Evolutionary conservation across 2,113 vertebrate species (phyloP).

Genomic region (Phocoena phocoena): DNA sequence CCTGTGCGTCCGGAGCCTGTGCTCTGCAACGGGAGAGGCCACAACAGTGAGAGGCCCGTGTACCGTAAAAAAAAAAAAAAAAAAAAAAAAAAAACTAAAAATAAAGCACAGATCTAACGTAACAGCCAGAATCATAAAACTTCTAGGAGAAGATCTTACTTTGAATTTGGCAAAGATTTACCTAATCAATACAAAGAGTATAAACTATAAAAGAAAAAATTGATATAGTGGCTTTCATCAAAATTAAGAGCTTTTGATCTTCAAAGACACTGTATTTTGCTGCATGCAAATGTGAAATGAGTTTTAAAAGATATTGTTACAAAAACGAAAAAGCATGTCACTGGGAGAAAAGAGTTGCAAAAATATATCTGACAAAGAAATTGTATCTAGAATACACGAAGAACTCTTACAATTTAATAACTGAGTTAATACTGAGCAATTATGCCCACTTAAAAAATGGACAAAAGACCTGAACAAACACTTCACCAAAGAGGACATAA

Average conservation of each 20-base stretch:
- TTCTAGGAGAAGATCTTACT: not conserved
- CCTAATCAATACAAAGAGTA: not conserved
- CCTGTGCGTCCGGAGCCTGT: too few species aligned
- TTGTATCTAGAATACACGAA: not conserved
- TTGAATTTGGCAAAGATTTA: not conserved
- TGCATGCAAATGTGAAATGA: not conserved
- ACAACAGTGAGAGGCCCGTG: too few species aligned
- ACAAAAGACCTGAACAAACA: not conserved
- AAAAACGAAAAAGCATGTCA: slow-evolving; percentile 16
- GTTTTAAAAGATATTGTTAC: not conserved
- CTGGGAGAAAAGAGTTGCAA: not conserved
- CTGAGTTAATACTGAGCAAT: not conserved
- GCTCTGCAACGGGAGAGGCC: too few species aligned
- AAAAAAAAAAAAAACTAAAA: not conserved
- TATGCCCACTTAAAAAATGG: not conserved
- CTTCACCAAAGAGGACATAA: not conserved
- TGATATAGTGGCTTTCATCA: not conserved
- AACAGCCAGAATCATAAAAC: not conserved
- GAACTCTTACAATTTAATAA: not conserved
- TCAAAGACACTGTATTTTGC: not conserved
- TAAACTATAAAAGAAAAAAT: not conserved
- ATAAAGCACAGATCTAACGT: not conserved
- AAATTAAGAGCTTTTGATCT: slow-evolving; percentile 17
- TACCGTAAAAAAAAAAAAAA: too few species aligned
- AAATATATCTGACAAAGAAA: slow-evolving; percentile 1